Base-by-base conservation (phyloP, 2,113 vertebrate genomes). In the Lagopus leucura region DNA sequence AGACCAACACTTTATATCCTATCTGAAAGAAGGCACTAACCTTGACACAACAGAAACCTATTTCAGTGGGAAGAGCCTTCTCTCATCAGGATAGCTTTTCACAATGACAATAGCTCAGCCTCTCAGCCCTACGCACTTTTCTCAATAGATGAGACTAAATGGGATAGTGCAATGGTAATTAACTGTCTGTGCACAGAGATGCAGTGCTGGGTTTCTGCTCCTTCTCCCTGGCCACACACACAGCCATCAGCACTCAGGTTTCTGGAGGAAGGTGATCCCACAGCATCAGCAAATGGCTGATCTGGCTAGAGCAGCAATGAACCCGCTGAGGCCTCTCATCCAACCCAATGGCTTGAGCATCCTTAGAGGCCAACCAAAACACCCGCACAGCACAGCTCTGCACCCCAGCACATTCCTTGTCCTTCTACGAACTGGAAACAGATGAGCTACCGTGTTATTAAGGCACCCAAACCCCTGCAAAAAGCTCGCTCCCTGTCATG, bases 11-110 rank as follows among this genome's bases (percentile, higher is more conserved):
- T 24, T 5, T 0, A 10, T 2, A 4, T 7, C 43, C 57, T 77
- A 54, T 8, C 5, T 0, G 0, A 25, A 10, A 70, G 54, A 12
- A 1, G 14, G 36, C 70, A 7, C 13, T 0, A 52, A 24, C 48
- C 30, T 22, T 43, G 2, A 0, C 0, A 0, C 0, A 3, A 24
- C 0, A 15, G 58, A 63, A 58, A 30, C 13, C 2, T 2, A 4
- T 47, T 71, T 27, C 67, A 13, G 50, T 18, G 60, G n/a, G 43
- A 24, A 54, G 8, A 76, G 65, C 55, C 11, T 2, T 20, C 32
- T 52, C 70, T 13, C 63, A 1, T 25, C 1, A 13, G 32, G 1
- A 1, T 0, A 8, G 76, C 32, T 28, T 88, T 16, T 75, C 58
- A 21, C 42, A 42, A 61, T 1, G 34, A 54, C 2, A 12, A 1